Percentiles rank a stretch among this genome's conserved stretches.
Evolutionary conservation across 2,888 invertebrate genomes (phyloP).

Genomic region (Cerceris ruficornis): DNA sequence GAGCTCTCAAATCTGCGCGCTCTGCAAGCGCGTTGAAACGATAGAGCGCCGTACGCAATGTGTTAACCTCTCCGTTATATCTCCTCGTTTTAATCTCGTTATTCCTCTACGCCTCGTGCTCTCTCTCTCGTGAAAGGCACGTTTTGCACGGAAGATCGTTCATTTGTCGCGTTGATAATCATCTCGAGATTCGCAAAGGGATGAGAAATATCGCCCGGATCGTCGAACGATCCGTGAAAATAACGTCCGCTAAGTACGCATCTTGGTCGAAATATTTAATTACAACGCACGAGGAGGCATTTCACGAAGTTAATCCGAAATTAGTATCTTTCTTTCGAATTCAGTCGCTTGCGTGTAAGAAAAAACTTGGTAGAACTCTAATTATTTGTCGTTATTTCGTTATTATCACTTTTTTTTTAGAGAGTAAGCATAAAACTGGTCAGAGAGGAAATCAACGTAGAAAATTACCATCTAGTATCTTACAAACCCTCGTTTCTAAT

Average conservation of each 20-base stretch:
- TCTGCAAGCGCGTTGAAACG: too few species aligned
- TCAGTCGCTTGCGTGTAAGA: background rate
- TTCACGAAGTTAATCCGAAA: background rate
- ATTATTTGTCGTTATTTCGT: background rate
- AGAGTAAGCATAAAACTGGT: constrained; percentile 46
- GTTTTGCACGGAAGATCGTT: constrained; percentile 76
- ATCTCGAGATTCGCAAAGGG: too few species aligned
- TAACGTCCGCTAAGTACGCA: background rate
- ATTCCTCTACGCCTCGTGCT: constrained; percentile 43
- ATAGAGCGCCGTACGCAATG: too few species aligned
- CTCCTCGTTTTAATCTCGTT: too few species aligned
- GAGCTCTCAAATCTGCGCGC: too few species aligned
- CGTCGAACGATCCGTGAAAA: background rate
- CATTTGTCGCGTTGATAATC: background rate
- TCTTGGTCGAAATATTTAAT: background rate
- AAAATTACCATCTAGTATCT: constrained; percentile 5
- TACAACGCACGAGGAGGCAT: background rate
- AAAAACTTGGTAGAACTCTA: background rate
- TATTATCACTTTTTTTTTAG: background rate
- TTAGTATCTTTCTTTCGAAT: background rate
- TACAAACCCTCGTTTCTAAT: background rate
- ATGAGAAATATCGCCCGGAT: too few species aligned
- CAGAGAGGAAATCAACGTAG: constrained; percentile 30
- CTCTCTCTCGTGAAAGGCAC: constrained; percentile 76
- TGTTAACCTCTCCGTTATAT: too few species aligned